phyloP scores from a whole-genome alignment of 2,113 vertebrate genomes.

The Regulus satrapa region DNA sequence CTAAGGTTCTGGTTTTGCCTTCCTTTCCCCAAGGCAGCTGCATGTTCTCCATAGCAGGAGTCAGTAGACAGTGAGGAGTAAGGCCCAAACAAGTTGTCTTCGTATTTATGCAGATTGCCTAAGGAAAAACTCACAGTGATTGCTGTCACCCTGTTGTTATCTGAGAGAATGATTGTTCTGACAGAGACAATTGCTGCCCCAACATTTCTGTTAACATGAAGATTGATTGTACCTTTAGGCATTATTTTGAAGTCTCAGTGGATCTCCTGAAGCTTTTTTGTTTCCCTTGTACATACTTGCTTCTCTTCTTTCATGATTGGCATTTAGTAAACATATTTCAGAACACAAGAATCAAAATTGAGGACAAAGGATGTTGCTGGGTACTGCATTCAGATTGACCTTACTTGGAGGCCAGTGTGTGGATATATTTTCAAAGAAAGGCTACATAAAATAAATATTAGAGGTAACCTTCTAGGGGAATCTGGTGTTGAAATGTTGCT shows the following conservation, averaged over 20 bases:
- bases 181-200: not conserved
- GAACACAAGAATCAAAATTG: not conserved
- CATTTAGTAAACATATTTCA: not conserved
- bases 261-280: not conserved
- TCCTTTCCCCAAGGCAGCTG: not conserved
- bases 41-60: not conserved
- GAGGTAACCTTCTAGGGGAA: not conserved
- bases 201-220: not conserved
- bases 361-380: not conserved
- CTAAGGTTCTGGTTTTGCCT: not conserved
- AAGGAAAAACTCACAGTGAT: not conserved
- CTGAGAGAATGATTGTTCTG: not conserved
- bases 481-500: not conserved
- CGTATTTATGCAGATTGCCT: not conserved
- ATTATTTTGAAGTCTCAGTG: not conserved
- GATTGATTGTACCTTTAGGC: not conserved
- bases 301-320: not conserved
- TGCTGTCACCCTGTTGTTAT: not conserved
- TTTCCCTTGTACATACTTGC: not conserved
- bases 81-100: not conserved
- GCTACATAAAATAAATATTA: not conserved
- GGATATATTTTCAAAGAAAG: not conserved
- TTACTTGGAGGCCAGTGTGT: not conserved
- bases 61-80: not conserved
- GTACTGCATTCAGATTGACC: not conserved